Evolutionary conservation across 2,113 vertebrate genomes (phyloP).

Genomic region (Cottus gobio): DNA sequence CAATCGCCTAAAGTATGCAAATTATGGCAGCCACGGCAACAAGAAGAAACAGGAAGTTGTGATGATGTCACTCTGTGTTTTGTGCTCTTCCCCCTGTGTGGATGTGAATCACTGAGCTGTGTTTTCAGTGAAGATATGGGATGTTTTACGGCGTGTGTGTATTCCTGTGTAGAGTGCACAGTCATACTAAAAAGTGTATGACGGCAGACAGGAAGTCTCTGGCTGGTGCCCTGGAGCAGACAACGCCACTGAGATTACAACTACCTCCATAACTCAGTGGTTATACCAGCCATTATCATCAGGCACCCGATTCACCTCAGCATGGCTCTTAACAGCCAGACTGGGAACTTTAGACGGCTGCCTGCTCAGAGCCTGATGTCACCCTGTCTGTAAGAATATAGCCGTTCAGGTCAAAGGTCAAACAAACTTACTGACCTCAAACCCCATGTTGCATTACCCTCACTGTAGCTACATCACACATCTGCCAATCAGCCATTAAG

Average conservation of each 20-base stretch:
- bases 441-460: constrained; percentile 14
- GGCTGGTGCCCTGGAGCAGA: constrained; percentile 59
- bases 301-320: constrained; percentile 49
- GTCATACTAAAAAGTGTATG: constrained; percentile 49
- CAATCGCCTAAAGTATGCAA: constrained; percentile 64
- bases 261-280: constrained; percentile 63
- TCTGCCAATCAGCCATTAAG: constrained; percentile 3
- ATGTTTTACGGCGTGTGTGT: constrained; percentile 45
- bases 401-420: constrained; percentile 45
- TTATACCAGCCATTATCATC: constrained; percentile 56
- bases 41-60: constrained; percentile 78
- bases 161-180: constrained; percentile 16
- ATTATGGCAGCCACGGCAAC: constrained; percentile 55
- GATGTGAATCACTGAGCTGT: constrained; percentile 65
- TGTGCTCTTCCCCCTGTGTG: constrained; percentile 59
- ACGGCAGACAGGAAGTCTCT: constrained; percentile 70
- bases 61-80: constrained; percentile 76
- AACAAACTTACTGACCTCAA: constrained; percentile 34
- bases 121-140: constrained; percentile 64
- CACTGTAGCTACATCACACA: constrained; percentile 13
- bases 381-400: constrained; percentile 45
- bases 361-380: constrained; percentile 47
- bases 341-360: constrained; percentile 48
- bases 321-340: constrained; percentile 58
- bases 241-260: constrained; percentile 59